Base-by-base conservation (phyloP, 2,797 vertebrate genomes). In the Limosa lapponica region DNA sequence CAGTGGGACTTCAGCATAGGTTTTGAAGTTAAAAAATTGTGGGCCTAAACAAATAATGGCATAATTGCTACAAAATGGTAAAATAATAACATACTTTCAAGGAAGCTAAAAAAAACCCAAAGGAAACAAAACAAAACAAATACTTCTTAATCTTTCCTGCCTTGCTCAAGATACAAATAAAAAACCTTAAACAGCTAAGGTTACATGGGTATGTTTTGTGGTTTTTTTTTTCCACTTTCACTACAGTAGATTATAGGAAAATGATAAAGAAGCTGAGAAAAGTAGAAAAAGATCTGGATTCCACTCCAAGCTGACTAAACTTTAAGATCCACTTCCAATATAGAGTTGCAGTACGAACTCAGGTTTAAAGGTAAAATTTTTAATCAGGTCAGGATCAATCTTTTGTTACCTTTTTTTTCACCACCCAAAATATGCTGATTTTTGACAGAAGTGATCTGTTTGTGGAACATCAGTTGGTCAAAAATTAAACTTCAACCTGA, bases 111-210 rank as follows among this genome's bases (percentile, higher is more conserved):
- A 71, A 69, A 17, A 55, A 93, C 83, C 48, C 10, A 78, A 59
- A 24, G 5, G 6, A 88, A 72, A 77, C 8, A n/a, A 44, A 77
- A 7, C 0, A 66, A 67, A 90, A 51, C 2, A 41, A 85, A 13
- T 5, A 2, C 2, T 80, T 66, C 1, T 8, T 49, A 52, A 1
- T 51, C 73, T 17, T 72, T 52, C 77, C 43, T 83, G 17, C 2
- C 6, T 77, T 67, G 17, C 6, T 81, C 19, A 78, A 71, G 22
- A 25, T 8, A 20, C 2, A 59, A 62, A 39, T 37, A 30, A 55
- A 72, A 66, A 25, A 0, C 1, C 4, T 8, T 46, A 24, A 80
- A 27, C 5, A 36, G 3, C 5, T 39, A 54, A 6, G 1, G 9
- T 65, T 84, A 27, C 9, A 10, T 32, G 8, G 2, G 1, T 48